phyloP scores from a whole-genome alignment of 2,113 vertebrate species.

The Pituophis catenifer region DNA sequence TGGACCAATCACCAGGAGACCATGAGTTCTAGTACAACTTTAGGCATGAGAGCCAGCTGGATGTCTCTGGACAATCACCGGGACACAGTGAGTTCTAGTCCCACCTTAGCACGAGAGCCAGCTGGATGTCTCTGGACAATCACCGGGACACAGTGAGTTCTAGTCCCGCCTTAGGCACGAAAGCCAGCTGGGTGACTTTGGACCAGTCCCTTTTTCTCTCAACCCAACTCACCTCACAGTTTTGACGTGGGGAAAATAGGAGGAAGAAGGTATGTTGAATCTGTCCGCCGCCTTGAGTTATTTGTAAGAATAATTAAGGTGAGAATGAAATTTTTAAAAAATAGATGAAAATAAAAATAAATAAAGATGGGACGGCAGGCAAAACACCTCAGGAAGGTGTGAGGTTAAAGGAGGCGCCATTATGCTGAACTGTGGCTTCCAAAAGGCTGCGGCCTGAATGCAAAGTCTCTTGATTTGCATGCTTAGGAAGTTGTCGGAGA shows the following conservation, averaged over 20 bases:
- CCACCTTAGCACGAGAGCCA: too few species aligned
- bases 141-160: too few species aligned
- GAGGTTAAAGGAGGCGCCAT: not conserved
- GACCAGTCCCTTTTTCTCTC: too few species aligned
- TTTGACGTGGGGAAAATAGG: not conserved
- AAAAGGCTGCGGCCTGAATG: too few species aligned
- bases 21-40: accelerated
- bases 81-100: too few species aligned
- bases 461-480: not conserved
- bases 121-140: too few species aligned
- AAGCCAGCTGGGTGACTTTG: too few species aligned
- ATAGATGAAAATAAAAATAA: not conserved
- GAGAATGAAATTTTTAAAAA: not conserved
- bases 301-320: not conserved
- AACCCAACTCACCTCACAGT: not conserved
- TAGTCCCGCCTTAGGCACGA: too few species aligned
- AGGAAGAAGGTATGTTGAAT: not conserved
- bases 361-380: not conserved
- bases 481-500: not conserved
- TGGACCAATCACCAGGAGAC: too few species aligned
- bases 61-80: too few species aligned
- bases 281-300: not conserved
- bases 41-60: too few species aligned
- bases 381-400: not conserved
- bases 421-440: not conserved